Base-by-base conservation (phyloP, 2,888 invertebrate genomes). In the Drosophila melanosoma region DNA sequence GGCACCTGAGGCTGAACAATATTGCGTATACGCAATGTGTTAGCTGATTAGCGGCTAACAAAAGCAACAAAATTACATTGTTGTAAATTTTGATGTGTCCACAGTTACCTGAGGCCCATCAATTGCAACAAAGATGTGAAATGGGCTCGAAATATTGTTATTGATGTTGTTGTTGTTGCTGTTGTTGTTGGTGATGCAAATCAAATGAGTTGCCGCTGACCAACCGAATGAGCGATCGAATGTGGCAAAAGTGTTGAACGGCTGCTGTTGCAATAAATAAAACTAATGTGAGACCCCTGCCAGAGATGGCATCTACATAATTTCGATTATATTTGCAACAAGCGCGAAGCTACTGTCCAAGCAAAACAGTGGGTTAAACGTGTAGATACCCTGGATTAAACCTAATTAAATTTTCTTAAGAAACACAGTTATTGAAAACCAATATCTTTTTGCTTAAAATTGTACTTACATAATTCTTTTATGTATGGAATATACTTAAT, bases 281-380 rank as follows among this genome's bases (percentile, higher is more conserved):
- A 81, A 70, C 81, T 71, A 74, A 74, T 72, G 69, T 51, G 61
- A 51, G 38, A n/a, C 26, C 12, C 38, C 38, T 38, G 69, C 33
- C 53, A 57, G 26, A 38, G 7, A 20, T 38, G 63, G 61, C 69
- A 89, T 87, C 89, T 85, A 81, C 87, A 89, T 89, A 87, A 82
- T 89, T 87, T 76, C 79, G 86, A 87, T 87, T 87, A 87, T 87
- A 82, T 87, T 74, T 53, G 71, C 70, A 69, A 59, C 59, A 52
- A 63, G 65, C 52, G 42, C 57, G 35, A 62, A 52, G 59, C 61
- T 49, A 35, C 23, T 23, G 48, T 36, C 74, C 60, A 69, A 69
- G 69, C 74, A 62, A 58, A 65, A 26, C 33, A 54, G 35, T 7
- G 11, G 23, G 0, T 26, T 8, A 2, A 11, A n/a, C 26, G 1